phyloP scores from a whole-genome alignment of 2,113 vertebrate species.

The Hyaena hyaena region DNA sequence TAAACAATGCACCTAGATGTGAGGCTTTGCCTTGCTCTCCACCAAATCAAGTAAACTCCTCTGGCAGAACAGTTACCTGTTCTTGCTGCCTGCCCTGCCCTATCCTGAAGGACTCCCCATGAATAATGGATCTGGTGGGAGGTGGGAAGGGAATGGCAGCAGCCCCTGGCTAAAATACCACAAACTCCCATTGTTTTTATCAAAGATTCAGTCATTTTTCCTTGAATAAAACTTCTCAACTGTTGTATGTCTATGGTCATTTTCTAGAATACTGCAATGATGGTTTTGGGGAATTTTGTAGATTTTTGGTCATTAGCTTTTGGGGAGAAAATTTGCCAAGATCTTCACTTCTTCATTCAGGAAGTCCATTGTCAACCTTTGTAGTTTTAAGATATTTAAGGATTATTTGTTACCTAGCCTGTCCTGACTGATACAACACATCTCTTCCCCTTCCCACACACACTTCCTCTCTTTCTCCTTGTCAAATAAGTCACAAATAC shows the following conservation, averaged over 20 bases:
- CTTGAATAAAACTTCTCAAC: not conserved
- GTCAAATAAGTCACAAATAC: not conserved
- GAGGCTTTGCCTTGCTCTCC: not conserved
- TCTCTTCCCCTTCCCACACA: no score
- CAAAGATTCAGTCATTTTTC: not conserved
- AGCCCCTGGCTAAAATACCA: not conserved
- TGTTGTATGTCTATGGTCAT: not conserved
- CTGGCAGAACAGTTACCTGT: not conserved
- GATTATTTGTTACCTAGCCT: not conserved
- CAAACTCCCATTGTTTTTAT: not conserved
- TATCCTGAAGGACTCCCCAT: not conserved
- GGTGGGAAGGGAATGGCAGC: rapidly evolving
- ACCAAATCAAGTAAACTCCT: not conserved
- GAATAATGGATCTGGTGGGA: not conserved
- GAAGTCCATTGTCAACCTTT: not conserved
- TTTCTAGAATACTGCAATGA: not conserved
- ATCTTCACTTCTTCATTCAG: not conserved
- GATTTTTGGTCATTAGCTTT: not conserved
- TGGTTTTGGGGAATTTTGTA: not conserved
- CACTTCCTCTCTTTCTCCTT: not conserved
- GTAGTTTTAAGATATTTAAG: not conserved
- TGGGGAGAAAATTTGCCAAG: not conserved
- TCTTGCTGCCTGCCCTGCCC: not conserved
- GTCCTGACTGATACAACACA: not conserved
- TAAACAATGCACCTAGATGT: not conserved